Base-by-base conservation (phyloP, 1,140 invertebrate species). In the Plectus sambesii region DNA sequence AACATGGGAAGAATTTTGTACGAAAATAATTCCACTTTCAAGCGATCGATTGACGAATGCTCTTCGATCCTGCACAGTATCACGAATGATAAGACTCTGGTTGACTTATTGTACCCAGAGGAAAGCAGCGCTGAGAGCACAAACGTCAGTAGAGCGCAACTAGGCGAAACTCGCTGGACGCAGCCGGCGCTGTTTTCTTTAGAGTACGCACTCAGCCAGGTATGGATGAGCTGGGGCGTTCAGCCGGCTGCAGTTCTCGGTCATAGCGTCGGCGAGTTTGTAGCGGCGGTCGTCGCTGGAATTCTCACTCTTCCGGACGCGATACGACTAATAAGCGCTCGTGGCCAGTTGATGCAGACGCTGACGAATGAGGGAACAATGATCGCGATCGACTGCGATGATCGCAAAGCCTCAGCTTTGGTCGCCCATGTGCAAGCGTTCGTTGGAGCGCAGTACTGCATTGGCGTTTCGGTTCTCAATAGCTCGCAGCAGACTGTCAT, bases 221-320 rank as follows among this genome's bases (percentile, higher is more conserved):
- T 55, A 2, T 55, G 53, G 47, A 8, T 19, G 2, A 17, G 15
- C 1, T 17, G 43, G 29, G 53, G 53, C 12, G 15, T 50, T n/a
- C 17, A 17, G 15, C 40, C 51, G 2, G 47, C 50, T 26, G 42
- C 47, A 12, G 39, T 50, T 4, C 20, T 49, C 6, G 47, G 47
- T 3, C 55, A 56, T 26, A 56, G 55, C 33, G 53, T 56, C 17
- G 55, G 55, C 27, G 55, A 56, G 35, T 37, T 56, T 9, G 53
- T 56, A 3, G 55, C 53, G 27, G 45, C 38, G 15, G 47, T 50
- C 17, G 25, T 44, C n/a, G 33, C 53, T 8, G 46, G 52, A 22
- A 50, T 49, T 19, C 35, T 56, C 41, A 26, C 39, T 2, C 23
- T 56, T 17, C 46, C 49, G 35, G 55, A 56, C 8, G 55, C 37